Base-by-base conservation (phyloP, 2,888 invertebrate species). In the Stenotaenia linearis region DNA sequence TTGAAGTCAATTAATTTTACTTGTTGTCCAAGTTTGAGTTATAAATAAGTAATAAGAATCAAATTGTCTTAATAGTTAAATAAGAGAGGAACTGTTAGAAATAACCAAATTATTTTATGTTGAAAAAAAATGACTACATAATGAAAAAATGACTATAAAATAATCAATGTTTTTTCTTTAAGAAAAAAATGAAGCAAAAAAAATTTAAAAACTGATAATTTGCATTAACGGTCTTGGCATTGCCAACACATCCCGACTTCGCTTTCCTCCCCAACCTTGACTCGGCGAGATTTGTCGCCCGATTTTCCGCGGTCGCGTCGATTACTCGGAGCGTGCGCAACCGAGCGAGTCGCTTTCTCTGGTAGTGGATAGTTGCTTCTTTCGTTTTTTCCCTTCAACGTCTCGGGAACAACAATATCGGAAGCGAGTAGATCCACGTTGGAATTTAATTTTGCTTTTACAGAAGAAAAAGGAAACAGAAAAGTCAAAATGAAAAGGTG, bases 271-370 rank as follows among this genome's bases (percentile, higher is more conserved):
- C 12, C 40, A 40, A 21, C 56, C 21, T 6, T 56, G 56, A 56
- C 56, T 56, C 7, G 4, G 56, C 21, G 56, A 56, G 56, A 56
- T 56, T 56, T 56, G 56, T 56, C 56, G 56, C 56, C 56, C 56
- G 56, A 56, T 56, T 56, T 56, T 56, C 56, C 56, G 56, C 56
- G 56, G 56, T 56, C 56, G 56, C 56, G 56, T 56, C 56, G 56
- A 56, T 56, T 56, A 56, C 56, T 56, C 10, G 56, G 56, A 4
- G 56, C 56, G 56, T 56, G 56, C 21, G 21, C 56, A 56, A 23
- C 56, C 21, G 56, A 56, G 56, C 56, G 56, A 18, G 21, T 23
- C 56, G 18, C 45, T 15, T 15, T 40, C 40, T 21, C 56, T 21
- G 4, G 21, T 10, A 12, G 21, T 23, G 10, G 56, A 45, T 45